Conservation (phyloP, 2,113 vertebrate genomes). For the Fulica atra region DNA sequence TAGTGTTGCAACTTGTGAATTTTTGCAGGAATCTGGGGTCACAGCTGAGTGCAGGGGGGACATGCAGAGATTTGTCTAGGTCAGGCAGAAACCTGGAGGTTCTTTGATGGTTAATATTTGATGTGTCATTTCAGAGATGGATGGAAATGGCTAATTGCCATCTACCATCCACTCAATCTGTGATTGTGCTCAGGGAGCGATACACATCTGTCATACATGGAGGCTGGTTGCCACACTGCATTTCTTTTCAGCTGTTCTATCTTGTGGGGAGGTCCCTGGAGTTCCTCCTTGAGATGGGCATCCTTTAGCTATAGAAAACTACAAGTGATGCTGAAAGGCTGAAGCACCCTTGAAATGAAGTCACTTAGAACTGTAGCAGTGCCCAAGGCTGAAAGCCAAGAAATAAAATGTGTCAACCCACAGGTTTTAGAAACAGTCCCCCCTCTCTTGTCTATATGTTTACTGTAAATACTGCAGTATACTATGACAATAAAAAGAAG, state of each 20-base stretch:
- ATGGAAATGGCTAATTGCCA: not conserved
- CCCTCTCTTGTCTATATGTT: not conserved
- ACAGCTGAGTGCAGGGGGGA: accelerated
- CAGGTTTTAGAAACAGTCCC: not conserved
- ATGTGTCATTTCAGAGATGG: not conserved
- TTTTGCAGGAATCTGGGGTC: not conserved
- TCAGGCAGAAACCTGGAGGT: not conserved
- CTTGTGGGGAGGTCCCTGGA: not conserved
- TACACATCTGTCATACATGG: not conserved
- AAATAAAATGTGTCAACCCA: not conserved
- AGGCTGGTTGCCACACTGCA: not conserved
- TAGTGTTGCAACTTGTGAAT: not conserved
- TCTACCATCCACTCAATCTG: not conserved
- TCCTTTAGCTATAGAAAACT: not conserved
- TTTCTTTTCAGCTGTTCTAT: not conserved
- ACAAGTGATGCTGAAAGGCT: not conserved
- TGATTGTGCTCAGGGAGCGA: not conserved
- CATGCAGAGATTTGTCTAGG: not conserved
- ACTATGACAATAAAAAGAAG: not conserved
- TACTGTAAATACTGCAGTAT: not conserved
- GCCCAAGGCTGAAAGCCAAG: not conserved
- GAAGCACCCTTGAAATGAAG: not conserved
- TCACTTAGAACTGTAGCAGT: not conserved
- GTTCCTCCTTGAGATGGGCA: not conserved
- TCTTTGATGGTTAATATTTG: not conserved